Evolutionary conservation across 2,888 invertebrate species (phyloP), one percentile per base, ranked within the genome.

Genomic region (Acronicta alni): DNA sequence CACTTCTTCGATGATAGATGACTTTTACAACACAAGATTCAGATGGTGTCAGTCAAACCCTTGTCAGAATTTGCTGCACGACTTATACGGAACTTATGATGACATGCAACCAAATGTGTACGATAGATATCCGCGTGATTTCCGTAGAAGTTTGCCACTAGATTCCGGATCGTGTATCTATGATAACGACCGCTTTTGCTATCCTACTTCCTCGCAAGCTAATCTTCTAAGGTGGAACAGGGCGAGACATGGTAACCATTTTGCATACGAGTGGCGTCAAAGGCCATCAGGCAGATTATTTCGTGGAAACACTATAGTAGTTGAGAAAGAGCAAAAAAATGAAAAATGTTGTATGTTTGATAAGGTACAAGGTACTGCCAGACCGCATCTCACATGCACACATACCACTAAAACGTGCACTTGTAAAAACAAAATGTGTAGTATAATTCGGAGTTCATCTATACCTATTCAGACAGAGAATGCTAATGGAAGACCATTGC

Each of bases 171-270:
- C 54, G 1, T 47, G 30, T 32, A n/a, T 42, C 14, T 79, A 71
- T 64, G 54, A 69, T 41, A 78, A 68, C 39, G 65, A 82, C 42
- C 57, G 68, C 3, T 67, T 67, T 53, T 85, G 83, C 54, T 88
- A 82, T 78, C 86, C 87, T 0, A 88, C 81, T 37, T 80, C 84
- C 3, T 86, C 89, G 2, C 81, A 85, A 77, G 83, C 80, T 12
- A 82, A 80, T 17, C 45, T 82, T 0, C 67, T 73, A 35, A 78
- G 77, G 65, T 53, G 84, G 16, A 77, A 83, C 44, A 82, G 63
- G 55, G 81, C 83, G 59, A 70, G 56, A 58, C 42, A 63, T 54
- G 54, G 53, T 54, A 70, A 69, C 35, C 44, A 58, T 16, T 58
- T 55, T 49, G 49, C 16, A 16, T 18, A 54, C 3, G 61, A 74